A percentile compares a stretch with the other conserved stretches of the same genome.
These are phyloP conservation scores for Cherax destructor DNA, from an alignment of 1,140 invertebrate genomes.

Conservation along the genomic window DNA sequence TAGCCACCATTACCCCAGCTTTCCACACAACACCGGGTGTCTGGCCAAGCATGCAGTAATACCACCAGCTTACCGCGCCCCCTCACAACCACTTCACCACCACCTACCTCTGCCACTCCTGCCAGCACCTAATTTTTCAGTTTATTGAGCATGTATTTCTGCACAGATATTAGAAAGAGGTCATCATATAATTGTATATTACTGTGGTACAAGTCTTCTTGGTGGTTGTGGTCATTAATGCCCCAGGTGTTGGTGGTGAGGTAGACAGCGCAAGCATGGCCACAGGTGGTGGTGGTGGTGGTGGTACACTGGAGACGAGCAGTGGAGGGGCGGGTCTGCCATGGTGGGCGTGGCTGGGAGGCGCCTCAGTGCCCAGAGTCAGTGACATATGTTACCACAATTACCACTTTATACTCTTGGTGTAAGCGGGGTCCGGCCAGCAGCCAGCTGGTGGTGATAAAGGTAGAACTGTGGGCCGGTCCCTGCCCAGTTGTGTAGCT, in stretches of 20 bases:
- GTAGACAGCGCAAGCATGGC: conserved; percentile 21
- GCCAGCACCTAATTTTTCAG: neutral
- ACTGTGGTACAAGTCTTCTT: conserved; percentile 26
- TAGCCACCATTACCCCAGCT: conserved; percentile 46
- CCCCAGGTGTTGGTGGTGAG: conserved; percentile 40
- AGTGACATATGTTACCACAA: conserved; percentile 22
- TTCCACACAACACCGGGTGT: conserved; percentile 51
- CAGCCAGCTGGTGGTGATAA: conserved; percentile 23
- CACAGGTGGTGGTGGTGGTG: conserved; percentile 15
- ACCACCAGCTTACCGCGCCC: conserved; percentile 34
- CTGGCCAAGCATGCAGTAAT: conserved; percentile 38
- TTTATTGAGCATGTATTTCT: conserved; percentile 16
- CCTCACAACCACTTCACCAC: conserved; percentile 44
- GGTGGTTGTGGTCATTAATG: conserved; percentile 20
- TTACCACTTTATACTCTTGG: conserved; percentile 37
- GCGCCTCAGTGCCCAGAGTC: conserved; percentile 25
- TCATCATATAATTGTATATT: conserved; percentile 7
- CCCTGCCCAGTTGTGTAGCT: conserved; percentile 59
- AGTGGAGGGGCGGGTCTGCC: conserved; percentile 50
- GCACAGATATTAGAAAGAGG: conserved; percentile 23
- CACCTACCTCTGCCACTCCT: conserved; percentile 38
- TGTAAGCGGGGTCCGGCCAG: conserved; percentile 47
- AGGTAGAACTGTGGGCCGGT: conserved; percentile 27
- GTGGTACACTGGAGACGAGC: conserved; percentile 16
- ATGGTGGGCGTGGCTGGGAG: conserved; percentile 43